These are phyloP conservation scores for Phenganax marumi DNA, from an alignment of 92 coral and sea anemone genomes.

Conservation along the genomic window DNA sequence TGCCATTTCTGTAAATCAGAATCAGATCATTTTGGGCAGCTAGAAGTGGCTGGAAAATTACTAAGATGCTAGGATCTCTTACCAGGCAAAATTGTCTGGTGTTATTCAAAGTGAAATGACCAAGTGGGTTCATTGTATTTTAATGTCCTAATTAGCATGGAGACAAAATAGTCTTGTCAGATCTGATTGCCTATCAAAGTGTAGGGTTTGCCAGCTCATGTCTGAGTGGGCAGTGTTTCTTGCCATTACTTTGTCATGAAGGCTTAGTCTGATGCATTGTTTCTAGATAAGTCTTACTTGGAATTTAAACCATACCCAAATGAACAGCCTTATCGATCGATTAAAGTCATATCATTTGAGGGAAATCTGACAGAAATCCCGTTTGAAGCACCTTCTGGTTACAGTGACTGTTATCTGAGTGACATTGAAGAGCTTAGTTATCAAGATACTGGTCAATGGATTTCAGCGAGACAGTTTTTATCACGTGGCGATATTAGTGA, in stretches of 20 bases:
- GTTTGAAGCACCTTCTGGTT: not conserved
- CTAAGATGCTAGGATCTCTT: too few relatives aligned
- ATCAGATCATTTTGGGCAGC: too few relatives aligned
- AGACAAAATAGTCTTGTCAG: too few relatives aligned
- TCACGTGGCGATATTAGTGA: not conserved
- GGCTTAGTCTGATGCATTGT: not conserved
- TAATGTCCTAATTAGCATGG: too few relatives aligned
- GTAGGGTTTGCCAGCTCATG: too few relatives aligned
- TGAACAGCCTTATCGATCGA: not conserved
- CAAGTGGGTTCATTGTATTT: too few relatives aligned
- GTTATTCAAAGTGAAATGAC: too few relatives aligned
- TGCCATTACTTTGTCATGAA: not conserved
- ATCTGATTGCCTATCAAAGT: too few relatives aligned
- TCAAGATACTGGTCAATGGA: not conserved
- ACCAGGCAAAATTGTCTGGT: too few relatives aligned
- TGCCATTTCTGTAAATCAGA: too few relatives aligned
- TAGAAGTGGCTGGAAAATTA: too few relatives aligned
- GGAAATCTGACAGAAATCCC: not conserved
- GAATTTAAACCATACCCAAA: not conserved
- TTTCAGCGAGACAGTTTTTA: not conserved
- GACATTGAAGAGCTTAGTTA: not conserved
- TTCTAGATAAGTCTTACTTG: not conserved
- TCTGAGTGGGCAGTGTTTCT: too few relatives aligned
- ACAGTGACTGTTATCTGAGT: not conserved
- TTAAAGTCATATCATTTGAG: not conserved